Base-by-base conservation (phyloP, 2,797 vertebrate genomes). In the Podarcis siculus region DNA sequence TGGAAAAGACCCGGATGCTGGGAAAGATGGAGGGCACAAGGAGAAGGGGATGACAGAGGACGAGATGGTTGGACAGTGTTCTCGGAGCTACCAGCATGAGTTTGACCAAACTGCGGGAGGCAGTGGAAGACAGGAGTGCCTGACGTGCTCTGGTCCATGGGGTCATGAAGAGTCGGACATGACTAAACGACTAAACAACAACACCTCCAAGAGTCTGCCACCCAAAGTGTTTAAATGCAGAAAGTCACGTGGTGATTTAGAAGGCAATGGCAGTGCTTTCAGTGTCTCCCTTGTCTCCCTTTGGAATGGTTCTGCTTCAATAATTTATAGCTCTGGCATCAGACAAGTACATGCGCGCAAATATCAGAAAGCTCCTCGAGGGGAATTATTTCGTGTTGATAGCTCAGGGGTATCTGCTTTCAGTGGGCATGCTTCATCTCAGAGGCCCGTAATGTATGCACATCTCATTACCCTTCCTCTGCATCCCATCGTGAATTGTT, bases 121-220 rank as follows among this genome's bases (percentile, higher is more conserved):
- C n/a, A n/a, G n/a, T n/a, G n/a, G n/a, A n/a, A n/a, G n/a, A n/a
- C n/a, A n/a, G n/a, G n/a, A n/a, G n/a, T n/a, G n/a, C n/a, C n/a
- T n/a, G n/a, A n/a, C n/a, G n/a, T n/a, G n/a, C n/a, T n/a, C n/a
- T n/a, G n/a, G n/a, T n/a, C n/a, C n/a, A n/a, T n/a, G n/a, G n/a
- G n/a, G n/a, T n/a, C n/a, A n/a, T n/a, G n/a, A n/a, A n/a, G n/a
- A n/a, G n/a, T n/a, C n/a, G n/a, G n/a, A n/a, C n/a, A n/a, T n/a
- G n/a, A n/a, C n/a, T n/a, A n/a, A n/a, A n/a, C n/a, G n/a, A n/a
- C n/a, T n/a, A n/a, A n/a, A n/a, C n/a, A n/a, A n/a, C n/a, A n/a
- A n/a, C n/a, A 39, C 87, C 55, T 89, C 71, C 89, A 84, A 85
- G 88, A 89, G 21, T 3, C 19, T 90, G 90, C 86, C 49, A 84